Base-by-base conservation (phyloP, 1,140 invertebrate species). In the Conus betulinus region DNA sequence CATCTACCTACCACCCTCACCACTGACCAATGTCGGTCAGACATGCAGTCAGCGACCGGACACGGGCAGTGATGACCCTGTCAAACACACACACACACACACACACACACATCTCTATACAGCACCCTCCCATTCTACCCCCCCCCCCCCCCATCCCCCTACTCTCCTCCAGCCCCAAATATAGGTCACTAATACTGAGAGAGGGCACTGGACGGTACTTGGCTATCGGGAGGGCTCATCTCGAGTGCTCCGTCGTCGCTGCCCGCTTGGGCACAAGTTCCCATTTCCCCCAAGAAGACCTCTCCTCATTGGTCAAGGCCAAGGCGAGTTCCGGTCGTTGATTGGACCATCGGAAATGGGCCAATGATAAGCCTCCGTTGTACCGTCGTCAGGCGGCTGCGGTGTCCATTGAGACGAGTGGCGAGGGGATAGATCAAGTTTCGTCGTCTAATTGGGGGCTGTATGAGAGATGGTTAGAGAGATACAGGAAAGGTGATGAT, bases 271-370 rank as follows among this genome's bases (percentile, higher is more conserved):
- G 15, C 82, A 23, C 27, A 84, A 84, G 82, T 67, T 25, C 13
- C 57, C 82, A 84, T 39, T 84, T 84, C 82, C 82, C 60, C 20
- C 25, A 63, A 63, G 82, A 84, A 57, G 53, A 39, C 57, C 55
- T 84, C 6, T 84, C 55, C 13, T n/a, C 67, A n/a, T 71, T 71
- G 17, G 55, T 63, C 82, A 63, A 84, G 82, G 82, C 53, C 57
- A 39, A 3, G 53, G n/a, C 20, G 4, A 63, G 53, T 84, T 84
- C 82, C 82, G 53, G 82, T 63, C 27, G 6, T 23, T 84, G 82
- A 67, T 84, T 84, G 82, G 82, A 52, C 57, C n/a, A 63, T 25
- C 82, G 82, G 82, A 84, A 84, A 67, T 27, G 82, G 82, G 82
- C 55, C 82, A 71, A 23, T 71, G 67, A 71, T 71, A 71, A 71